Conservation (phyloP, 1,140 invertebrate species). For the Zaprionus tsacasi region DNA sequence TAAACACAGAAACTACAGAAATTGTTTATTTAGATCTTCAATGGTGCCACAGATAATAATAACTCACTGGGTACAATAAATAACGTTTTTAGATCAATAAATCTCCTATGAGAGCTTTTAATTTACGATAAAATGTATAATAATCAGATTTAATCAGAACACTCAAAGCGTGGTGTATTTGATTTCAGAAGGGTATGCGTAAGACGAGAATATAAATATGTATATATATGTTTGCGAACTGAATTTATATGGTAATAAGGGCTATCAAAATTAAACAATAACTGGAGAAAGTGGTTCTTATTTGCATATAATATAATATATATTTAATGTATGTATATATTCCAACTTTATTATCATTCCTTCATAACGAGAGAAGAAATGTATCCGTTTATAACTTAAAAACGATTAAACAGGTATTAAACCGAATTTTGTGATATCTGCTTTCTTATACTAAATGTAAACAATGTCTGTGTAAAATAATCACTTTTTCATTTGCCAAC, state of each 20-base stretch:
- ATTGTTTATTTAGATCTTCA: not conserved
- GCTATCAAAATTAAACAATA: not conserved
- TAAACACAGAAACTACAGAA: not conserved
- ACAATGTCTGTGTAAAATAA: constrained; percentile 10
- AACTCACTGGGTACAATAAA: too few relatives aligned
- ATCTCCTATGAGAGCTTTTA: too few relatives aligned
- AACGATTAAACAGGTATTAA: constrained; percentile 17
- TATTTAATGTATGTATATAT: not conserved
- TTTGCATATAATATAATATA: constrained; percentile 5
- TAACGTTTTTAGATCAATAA: too few relatives aligned
- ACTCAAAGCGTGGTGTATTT: not conserved
- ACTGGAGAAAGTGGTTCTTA: constrained; percentile 5
- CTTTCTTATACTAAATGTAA: constrained; percentile 17
- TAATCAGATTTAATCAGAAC: not conserved
- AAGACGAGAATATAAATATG: not conserved
- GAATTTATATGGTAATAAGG: constrained; percentile 16
- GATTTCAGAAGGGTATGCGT: not conserved
- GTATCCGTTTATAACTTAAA: not conserved
- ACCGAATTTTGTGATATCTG: constrained; percentile 20
- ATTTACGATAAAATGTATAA: too few relatives aligned
- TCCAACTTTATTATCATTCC: not conserved
- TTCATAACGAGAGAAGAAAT: not conserved
- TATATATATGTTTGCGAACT: not conserved
- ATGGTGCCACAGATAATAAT: not conserved
- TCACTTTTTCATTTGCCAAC: not conserved